phyloP scores from a whole-genome alignment of 1,140 invertebrate genomes.

The Drosophila trapezifrons region DNA sequence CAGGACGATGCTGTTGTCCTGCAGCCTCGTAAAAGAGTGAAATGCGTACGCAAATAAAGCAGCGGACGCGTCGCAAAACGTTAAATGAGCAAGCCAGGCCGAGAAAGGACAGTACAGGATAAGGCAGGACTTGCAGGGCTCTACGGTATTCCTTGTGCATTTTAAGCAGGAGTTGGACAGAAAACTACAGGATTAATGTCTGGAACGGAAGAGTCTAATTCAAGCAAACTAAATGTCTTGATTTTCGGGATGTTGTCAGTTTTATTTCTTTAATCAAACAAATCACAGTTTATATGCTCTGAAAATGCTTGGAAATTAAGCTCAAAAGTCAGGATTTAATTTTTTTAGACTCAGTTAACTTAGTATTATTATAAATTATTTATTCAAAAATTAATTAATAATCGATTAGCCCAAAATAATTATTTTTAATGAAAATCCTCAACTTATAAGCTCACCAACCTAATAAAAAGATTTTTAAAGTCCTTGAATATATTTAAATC shows the following conservation, averaged over 20 bases:
- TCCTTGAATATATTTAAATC: background rate
- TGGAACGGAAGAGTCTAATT: background rate
- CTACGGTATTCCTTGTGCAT: background rate
- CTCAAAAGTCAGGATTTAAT: background rate
- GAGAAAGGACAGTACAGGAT: constrained; percentile 37
- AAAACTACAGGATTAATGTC: constrained; percentile 12
- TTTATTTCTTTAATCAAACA: too few relatives aligned
- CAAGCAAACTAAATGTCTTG: background rate
- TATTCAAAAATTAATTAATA: background rate
- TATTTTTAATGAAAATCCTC: background rate
- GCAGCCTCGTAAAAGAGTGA: constrained; percentile 58
- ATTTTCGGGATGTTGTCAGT: background rate
- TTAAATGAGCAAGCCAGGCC: constrained; percentile 62
- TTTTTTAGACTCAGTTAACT: background rate
- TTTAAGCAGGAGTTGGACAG: constrained; percentile 9
- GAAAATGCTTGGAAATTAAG: background rate
- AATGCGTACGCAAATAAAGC: constrained; percentile 69
- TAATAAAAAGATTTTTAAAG: background rate
- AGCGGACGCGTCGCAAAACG: constrained; percentile 58
- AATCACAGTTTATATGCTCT: too few relatives aligned
- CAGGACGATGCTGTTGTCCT: constrained; percentile 55
- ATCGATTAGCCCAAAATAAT: background rate
- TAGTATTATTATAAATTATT: too few relatives aligned
- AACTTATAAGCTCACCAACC: too few relatives aligned
- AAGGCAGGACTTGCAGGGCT: constrained; percentile 11